Evolutionary conservation across 2,888 invertebrate species (phyloP), one percentile per base, ranked within the genome.

Genomic region (Melinaea marsaeus): DNA sequence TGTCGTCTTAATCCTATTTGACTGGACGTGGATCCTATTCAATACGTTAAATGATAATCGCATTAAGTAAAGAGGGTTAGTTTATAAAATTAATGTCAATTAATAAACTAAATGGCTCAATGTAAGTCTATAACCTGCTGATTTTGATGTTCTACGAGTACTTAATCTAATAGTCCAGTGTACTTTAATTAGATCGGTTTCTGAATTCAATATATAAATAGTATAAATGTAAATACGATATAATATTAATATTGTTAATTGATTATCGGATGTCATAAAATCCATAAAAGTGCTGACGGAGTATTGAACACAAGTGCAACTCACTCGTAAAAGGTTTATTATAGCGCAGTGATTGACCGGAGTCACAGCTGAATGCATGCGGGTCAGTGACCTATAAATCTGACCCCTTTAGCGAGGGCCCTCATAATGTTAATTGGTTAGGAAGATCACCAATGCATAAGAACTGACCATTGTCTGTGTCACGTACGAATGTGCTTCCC

Each of bases 331-430:
- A 54, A 67, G 58, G 62, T 61, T 64, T 61, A 46, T 60, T 60
- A 57, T 11, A 59, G 61, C 58, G 35, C 62, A 68, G 69, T 69
- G 70, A 72, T 72, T 69, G 70, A 63, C 68, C 72, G 71, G 71
- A 72, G 67, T 60, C 68, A 71, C 72, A 77, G 75, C 76, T 87
- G 79, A 86, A 81, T 85, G 85, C 85, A 78, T 83, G 78, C 70
- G 78, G 82, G 89, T 83, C 80, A 80, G 82, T 77, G 87, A 87
- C 86, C 88, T 77, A 74, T 76, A 74, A 76, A 76, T 77, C 77
- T 82, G 84, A 82, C 83, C 85, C 79, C 76, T 67, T 69, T 65
- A 57, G 57, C 78, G 79, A 83, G 82, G 83, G 85, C 77, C 78
- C 84, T 84, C 85, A 81, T 79, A 79, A 84, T 80, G 79, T 78